Evolutionary conservation across 92 coral and sea anemone genomes (phyloP).

Genomic region (Ricordea florida): DNA sequence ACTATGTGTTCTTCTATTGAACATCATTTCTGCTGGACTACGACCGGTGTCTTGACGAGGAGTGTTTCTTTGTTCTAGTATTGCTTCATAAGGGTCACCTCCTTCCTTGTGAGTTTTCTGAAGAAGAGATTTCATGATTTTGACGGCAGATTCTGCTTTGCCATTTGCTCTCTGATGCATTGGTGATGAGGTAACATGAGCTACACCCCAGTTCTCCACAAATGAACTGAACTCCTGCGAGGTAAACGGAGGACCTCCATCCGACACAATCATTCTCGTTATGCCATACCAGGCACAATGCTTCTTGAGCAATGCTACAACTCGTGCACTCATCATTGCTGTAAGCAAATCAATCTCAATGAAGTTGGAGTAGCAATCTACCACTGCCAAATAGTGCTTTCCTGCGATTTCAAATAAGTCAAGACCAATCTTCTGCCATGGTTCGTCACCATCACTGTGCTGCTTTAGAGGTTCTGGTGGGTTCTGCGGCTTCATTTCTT

Average conservation of each 20-base stretch:
- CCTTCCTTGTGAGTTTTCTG: conserved; percentile 38
- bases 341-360: too few species aligned
- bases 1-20: conserved; percentile 37
- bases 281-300: conserved; percentile 46
- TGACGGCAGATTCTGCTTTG: conserved; percentile 50
- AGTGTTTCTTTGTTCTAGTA: conserved; percentile 58
- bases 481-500: conserved; percentile 28
- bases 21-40: conserved; percentile 62
- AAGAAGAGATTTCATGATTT: conserved; percentile 17
- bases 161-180: conserved; percentile 50
- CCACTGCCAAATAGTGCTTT: too few species aligned
- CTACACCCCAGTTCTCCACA: conserved; percentile 40
- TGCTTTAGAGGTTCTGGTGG: conserved; percentile 37
- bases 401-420: too few species aligned
- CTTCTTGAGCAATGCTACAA: too few species aligned
- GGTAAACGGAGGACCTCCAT: conserved; percentile 32
- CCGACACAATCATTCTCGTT: conserved; percentile 14
- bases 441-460: conserved; percentile 28
- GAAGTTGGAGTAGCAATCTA: too few species aligned
- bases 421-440: too few species aligned
- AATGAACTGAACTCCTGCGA: conserved; percentile 32
- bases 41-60: conserved; percentile 60
- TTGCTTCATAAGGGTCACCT: conserved; percentile 41
- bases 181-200: conserved; percentile 49
- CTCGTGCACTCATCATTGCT: background rate